Conservation (phyloP, 2,113 vertebrate species). For the Sisor rabdophorus region DNA sequence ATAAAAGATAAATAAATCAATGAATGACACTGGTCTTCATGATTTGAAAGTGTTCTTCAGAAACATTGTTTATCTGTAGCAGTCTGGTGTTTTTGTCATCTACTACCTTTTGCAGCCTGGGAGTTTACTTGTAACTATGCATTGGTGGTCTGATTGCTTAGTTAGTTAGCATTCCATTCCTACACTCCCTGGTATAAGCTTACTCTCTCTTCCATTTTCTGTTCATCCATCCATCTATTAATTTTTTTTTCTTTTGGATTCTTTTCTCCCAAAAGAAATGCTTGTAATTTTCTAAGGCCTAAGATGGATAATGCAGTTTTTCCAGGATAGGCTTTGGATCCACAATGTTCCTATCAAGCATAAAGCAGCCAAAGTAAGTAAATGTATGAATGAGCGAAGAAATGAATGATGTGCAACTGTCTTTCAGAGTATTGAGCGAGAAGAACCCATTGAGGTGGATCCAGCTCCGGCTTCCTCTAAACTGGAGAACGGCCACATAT, state of each 20-base stretch:
- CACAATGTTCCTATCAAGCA: not conserved
- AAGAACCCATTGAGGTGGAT: slow-evolving; percentile 72
- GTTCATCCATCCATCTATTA: not conserved
- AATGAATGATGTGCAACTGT: slow-evolving; percentile 29
- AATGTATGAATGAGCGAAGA: not conserved
- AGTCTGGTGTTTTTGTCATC: not conserved
- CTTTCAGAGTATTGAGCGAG: slow-evolving; percentile 69
- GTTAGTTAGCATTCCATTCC: not conserved
- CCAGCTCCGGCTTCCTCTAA: slow-evolving; percentile 45
- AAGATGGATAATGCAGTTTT: not conserved
- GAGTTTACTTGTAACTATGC: not conserved
- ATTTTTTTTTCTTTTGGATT: not conserved
- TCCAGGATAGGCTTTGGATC: not conserved
- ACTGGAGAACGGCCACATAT: slow-evolving; percentile 66
- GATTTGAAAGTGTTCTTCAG: not conserved
- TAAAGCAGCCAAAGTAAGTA: not conserved
- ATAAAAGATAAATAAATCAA: too few species aligned
- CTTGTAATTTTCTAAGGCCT: not conserved
- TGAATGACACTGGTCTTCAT: not conserved
- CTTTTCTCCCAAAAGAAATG: not conserved
- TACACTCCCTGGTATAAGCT: not conserved
- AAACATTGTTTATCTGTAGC: slow-evolving; percentile 4
- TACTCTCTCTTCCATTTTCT: not conserved
- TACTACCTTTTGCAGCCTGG: not conserved
- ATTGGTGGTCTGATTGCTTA: not conserved